phyloP scores from a whole-genome alignment of 2,113 vertebrate genomes.

The Triplophysa tibetana region DNA sequence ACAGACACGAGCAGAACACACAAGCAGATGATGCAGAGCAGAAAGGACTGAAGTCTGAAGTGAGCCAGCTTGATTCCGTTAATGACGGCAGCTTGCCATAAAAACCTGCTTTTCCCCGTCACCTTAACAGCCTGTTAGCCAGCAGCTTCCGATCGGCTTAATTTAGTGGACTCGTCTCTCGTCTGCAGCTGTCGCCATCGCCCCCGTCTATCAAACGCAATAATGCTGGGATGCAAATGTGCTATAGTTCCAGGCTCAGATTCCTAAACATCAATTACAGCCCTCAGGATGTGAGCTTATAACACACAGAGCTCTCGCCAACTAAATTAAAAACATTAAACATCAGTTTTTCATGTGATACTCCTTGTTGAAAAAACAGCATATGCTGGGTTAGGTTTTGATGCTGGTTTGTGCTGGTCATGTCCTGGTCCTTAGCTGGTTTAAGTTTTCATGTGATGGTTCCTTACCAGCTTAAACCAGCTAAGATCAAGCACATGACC shows the following conservation, averaged over 20 bases:
- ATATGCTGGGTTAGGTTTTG: no score
- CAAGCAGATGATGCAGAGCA: background rate
- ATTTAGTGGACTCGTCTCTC: constrained; percentile 49
- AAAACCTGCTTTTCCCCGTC: constrained; percentile 20
- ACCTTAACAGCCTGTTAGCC: constrained; percentile 17
- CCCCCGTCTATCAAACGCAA: constrained; percentile 66
- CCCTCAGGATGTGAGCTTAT: constrained; percentile 59
- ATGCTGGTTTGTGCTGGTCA: no score
- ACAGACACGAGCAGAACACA: background rate
- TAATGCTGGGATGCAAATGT: constrained; percentile 72
- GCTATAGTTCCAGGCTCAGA: constrained; percentile 59
- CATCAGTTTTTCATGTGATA: no score
- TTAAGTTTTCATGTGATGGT: no score
- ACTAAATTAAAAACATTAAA: background rate
- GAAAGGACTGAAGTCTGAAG: background rate
- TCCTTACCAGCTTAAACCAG: no score
- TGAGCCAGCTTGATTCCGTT: constrained; percentile 7
- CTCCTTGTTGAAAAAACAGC: no score
- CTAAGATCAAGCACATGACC: no score
- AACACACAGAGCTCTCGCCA: no score
- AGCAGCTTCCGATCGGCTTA: constrained; percentile 20
- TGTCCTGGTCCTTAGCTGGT: no score
- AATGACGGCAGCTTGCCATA: constrained; percentile 3
- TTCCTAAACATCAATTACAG: constrained; percentile 69
- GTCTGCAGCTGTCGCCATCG: constrained; percentile 68